Evolutionary conservation across 2,888 invertebrate species (phyloP).

Genomic region (Agrochola circellaris): DNA sequence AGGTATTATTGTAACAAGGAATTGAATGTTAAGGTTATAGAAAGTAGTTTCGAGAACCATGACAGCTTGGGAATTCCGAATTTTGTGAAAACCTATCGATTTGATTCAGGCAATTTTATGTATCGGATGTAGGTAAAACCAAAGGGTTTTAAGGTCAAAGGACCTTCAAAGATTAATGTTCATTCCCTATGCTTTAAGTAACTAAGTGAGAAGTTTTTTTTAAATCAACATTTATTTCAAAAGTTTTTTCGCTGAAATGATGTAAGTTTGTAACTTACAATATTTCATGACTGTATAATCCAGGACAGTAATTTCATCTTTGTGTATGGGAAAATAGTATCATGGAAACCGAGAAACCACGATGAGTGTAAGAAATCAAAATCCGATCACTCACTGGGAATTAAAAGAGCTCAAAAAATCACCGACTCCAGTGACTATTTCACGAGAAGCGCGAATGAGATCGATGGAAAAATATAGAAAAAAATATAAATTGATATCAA

Average conservation of each 20-base stretch:
- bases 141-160: no score
- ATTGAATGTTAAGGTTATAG: slow-evolving; percentile 36
- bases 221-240: not conserved
- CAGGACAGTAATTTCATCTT: not conserved
- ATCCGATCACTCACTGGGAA: not conserved
- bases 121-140: not conserved
- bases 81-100: not conserved
- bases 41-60: slow-evolving; percentile 35
- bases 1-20: slow-evolving; percentile 13
- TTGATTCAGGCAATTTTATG: not conserved
- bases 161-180: not conserved
- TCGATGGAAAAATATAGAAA: slow-evolving; percentile 22
- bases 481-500: slow-evolving; percentile 30
- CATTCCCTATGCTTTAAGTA: not conserved
- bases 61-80: slow-evolving; percentile 36
- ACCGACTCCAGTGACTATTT: not conserved
- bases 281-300: not conserved
- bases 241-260: not conserved
- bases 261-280: not conserved
- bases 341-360: not conserved
- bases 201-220: not conserved
- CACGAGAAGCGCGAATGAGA: not conserved
- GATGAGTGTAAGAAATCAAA: not conserved
- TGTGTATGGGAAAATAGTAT: not conserved
- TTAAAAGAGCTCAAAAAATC: slow-evolving; percentile 4